A percentile compares a stretch with the other conserved stretches of the same genome.
Conservation (phyloP, 1,140 invertebrate genomes). For the Plectrocnemia conspersa region DNA sequence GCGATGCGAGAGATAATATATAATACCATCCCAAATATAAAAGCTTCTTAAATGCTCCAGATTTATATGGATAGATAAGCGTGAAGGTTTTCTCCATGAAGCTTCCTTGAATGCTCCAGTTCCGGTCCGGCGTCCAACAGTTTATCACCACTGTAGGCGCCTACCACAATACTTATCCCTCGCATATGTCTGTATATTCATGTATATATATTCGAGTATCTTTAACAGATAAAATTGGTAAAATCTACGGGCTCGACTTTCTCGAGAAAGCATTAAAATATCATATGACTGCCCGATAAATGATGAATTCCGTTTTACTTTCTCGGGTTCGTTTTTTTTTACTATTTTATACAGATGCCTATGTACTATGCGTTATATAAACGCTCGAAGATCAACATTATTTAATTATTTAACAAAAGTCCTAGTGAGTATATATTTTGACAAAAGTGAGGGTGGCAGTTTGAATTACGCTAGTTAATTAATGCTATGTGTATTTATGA, state of each 20-base stretch:
- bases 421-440: no score
- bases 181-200: no score
- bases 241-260: background rate
- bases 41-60: conserved; percentile 26
- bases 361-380: no score
- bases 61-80: conserved; percentile 28
- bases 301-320: no score
- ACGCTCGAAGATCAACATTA: no score
- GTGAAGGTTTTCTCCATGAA: conserved; percentile 24
- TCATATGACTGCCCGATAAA: conserved; percentile 5
- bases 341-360: no score
- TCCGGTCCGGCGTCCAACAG: conserved; percentile 18
- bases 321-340: no score
- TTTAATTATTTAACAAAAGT: no score
- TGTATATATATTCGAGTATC: conserved; percentile 21
- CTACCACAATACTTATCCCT: conserved; percentile 23
- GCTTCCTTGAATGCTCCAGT: conserved; percentile 15
- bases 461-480: no score
- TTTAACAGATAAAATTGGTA: conserved; percentile 27
- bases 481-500: no score
- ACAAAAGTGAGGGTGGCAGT: no score
- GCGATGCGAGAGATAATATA: background rate
- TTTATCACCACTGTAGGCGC: conserved; percentile 26
- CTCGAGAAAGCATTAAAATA: background rate
- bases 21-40: no score